Evolutionary conservation across 2,113 vertebrate species (phyloP).

Genomic region (Corythoichthys haematopterus): DNA sequence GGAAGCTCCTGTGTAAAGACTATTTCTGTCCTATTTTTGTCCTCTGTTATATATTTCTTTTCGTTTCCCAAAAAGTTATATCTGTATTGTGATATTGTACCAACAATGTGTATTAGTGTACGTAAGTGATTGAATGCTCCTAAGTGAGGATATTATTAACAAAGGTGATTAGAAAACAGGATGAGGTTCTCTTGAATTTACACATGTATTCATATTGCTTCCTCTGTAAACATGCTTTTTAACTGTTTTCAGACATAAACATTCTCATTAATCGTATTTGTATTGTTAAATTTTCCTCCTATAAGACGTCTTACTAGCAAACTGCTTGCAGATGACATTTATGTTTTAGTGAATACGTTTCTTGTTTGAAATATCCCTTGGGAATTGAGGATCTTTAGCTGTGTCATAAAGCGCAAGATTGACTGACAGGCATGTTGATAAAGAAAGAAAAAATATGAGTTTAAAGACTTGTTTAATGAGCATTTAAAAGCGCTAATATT

Average conservation of each 20-base stretch:
- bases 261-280: neutral
- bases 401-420: conserved; percentile 18
- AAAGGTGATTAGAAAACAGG: conserved; percentile 54
- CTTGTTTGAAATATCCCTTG: conserved; percentile 4
- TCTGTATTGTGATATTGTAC: conserved; percentile 2
- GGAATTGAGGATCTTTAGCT: conserved; percentile 25
- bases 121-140: conserved; percentile 52
- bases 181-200: conserved; percentile 46
- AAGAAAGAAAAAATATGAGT: conserved; percentile 3
- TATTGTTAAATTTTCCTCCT: neutral
- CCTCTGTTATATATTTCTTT: neutral
- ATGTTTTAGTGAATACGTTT: conserved; percentile 10
- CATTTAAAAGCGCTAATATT: conserved; percentile 31
- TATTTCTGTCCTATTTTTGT: neutral
- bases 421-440: conserved; percentile 14
- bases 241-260: neutral
- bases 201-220: conserved; percentile 15
- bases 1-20: conserved; percentile 25
- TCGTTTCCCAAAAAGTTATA: conserved; percentile 14
- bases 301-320: neutral
- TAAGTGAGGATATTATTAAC: conserved; percentile 62
- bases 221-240: conserved; percentile 22
- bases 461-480: conserved; percentile 45
- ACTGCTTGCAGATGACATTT: neutral
- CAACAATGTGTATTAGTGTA: conserved; percentile 4